These are phyloP conservation scores for Dendroctonus ponderosae DNA, from an alignment of 1,140 invertebrate species.

Conservation along the genomic window DNA sequence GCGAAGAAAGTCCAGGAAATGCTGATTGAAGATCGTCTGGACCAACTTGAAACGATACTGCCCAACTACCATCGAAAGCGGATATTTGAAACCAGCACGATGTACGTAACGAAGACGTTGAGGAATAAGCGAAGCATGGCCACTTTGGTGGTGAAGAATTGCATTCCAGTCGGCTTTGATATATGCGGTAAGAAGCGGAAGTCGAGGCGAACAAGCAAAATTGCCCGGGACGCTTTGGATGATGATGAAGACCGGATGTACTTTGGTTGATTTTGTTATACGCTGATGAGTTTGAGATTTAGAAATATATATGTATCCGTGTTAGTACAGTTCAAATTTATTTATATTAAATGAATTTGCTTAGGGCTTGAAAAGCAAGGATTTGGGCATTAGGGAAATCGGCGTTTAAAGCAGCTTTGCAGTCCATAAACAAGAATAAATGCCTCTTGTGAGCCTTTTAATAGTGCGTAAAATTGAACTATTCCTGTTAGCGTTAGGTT, in stretches of 20 bases:
- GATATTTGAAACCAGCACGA: conserved; percentile 45
- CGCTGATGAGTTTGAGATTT: too few species aligned
- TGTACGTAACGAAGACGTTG: conserved; percentile 46
- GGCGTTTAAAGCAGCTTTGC: too few species aligned
- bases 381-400: too few species aligned
- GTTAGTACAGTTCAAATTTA: too few species aligned
- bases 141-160: conserved; percentile 48
- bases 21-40: conserved; percentile 47
- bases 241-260: conserved; percentile 23
- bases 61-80: conserved; percentile 46
- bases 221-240: conserved; percentile 32
- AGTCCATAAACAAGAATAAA: too few species aligned
- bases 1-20: conserved; percentile 39
- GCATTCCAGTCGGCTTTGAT: conserved; percentile 43
- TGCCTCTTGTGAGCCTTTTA: too few species aligned
- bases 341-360: too few species aligned
- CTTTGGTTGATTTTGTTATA: conserved; percentile 12
- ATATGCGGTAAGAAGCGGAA: conserved; percentile 38
- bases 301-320: too few species aligned
- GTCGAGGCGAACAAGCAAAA: conserved; percentile 41
- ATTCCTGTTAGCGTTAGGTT: too few species aligned
- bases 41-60: conserved; percentile 47
- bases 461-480: too few species aligned
- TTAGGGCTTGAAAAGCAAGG: too few species aligned
- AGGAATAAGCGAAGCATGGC: conserved; percentile 41